phyloP scores from a whole-genome alignment of 2,113 vertebrate species.

The Sylvicapra grimmia region DNA sequence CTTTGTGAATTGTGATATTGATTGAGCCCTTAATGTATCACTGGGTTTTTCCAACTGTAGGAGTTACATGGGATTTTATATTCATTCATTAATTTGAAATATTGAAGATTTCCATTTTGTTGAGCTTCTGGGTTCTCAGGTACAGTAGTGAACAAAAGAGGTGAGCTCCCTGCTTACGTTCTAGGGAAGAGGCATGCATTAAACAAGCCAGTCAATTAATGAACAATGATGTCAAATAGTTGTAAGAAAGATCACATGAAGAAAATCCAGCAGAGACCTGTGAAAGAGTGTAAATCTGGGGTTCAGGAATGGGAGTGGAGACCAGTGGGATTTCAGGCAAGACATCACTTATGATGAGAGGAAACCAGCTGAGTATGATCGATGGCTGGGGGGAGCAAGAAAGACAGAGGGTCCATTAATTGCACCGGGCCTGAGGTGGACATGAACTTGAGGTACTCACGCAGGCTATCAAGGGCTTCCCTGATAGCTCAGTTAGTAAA shows the following conservation, averaged over 20 bases:
- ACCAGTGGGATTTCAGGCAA: fast-evolving
- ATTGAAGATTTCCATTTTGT: neutral
- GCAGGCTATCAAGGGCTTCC: neutral
- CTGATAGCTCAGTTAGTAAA: neutral
- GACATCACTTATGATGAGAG: neutral
- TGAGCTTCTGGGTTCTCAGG: neutral
- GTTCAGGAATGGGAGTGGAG: neutral
- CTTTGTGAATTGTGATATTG: neutral
- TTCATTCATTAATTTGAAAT: neutral
- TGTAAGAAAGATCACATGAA: neutral
- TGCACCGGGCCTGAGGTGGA: neutral
- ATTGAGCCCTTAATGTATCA: neutral
- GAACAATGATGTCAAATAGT: neutral
- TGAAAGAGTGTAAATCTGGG: neutral
- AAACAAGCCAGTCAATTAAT: neutral
- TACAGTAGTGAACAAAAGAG: neutral
- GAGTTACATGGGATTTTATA: neutral
- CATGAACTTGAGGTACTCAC: neutral
- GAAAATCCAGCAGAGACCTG: neutral
- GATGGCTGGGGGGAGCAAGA: fast-evolving
- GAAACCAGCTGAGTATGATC: neutral
- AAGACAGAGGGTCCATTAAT: neutral
- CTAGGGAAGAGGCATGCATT: too few species aligned
- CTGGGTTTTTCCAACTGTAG: neutral
- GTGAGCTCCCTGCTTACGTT: neutral